Evolutionary conservation across 2,797 vertebrate genomes (phyloP).

Genomic region (Sebastes vulpes): DNA sequence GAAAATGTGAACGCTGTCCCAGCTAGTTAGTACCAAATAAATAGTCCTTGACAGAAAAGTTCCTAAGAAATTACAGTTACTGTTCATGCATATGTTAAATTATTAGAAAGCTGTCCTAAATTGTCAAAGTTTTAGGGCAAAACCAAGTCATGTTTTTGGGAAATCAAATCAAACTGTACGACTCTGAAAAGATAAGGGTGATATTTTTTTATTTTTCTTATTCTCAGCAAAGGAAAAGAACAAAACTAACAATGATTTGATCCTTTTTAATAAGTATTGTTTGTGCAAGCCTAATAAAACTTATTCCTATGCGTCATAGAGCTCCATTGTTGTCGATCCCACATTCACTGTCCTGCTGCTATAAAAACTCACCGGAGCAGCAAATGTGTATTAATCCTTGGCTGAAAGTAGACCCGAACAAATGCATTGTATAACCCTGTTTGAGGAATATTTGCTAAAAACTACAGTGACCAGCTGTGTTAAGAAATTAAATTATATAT

Average conservation of each 20-base stretch:
- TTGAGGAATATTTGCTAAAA: background rate
- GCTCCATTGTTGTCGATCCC: background rate
- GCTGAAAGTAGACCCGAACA: background rate
- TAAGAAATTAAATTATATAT: no score
- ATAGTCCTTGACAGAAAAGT: background rate
- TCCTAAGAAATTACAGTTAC: background rate
- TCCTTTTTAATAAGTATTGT: background rate
- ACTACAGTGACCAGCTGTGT: no score
- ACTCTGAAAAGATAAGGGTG: background rate
- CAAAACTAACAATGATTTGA: background rate
- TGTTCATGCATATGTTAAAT: background rate
- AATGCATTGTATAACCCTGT: background rate
- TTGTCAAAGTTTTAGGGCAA: background rate
- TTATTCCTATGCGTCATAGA: background rate
- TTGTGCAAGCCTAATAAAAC: background rate
- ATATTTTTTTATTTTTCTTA: background rate
- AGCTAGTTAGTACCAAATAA: background rate
- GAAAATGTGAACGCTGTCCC: background rate
- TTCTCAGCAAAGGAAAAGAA: background rate
- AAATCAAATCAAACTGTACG: background rate
- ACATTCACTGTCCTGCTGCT: background rate
- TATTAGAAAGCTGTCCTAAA: background rate
- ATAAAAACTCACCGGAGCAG: background rate
- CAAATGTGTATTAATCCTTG: background rate
- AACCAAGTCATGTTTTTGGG: background rate